phyloP scores from a whole-genome alignment of 2,888 invertebrate species.

The Conus canariensis region DNA sequence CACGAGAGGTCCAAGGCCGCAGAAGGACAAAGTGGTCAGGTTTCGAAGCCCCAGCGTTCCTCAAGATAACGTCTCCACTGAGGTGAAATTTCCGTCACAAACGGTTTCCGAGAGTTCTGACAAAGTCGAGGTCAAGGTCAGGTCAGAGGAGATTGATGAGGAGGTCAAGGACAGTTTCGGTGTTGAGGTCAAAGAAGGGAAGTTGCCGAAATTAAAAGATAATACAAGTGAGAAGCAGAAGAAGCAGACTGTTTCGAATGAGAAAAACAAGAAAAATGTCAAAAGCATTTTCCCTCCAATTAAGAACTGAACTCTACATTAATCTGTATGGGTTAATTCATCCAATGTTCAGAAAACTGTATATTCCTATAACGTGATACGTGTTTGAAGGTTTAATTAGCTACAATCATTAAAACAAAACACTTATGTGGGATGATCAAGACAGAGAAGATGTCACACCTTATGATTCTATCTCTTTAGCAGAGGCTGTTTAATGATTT shows the following conservation, averaged over 20 bases:
- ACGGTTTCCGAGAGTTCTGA: neutral
- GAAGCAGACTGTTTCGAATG: neutral
- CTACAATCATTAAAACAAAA: neutral
- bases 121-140: slow-evolving; percentile 17
- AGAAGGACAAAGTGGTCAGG: slow-evolving; percentile 6
- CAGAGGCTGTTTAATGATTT: too few species aligned
- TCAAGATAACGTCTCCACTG: neutral
- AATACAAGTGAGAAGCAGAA: neutral
- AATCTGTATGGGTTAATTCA: too few species aligned
- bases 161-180: neutral
- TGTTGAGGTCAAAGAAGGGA: neutral
- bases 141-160: neutral
- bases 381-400: neutral
- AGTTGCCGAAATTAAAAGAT: neutral
- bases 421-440: too few species aligned
- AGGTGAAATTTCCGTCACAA: neutral
- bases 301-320: neutral
- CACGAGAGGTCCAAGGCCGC: neutral
- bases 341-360: too few species aligned
- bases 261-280: neutral
- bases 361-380: too few species aligned
- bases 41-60: neutral
- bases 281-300: neutral
- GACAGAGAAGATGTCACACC: too few species aligned
- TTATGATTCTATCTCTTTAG: too few species aligned